Conservation (phyloP, 2,888 invertebrate species). For the Microctonus aethiopoides region DNA sequence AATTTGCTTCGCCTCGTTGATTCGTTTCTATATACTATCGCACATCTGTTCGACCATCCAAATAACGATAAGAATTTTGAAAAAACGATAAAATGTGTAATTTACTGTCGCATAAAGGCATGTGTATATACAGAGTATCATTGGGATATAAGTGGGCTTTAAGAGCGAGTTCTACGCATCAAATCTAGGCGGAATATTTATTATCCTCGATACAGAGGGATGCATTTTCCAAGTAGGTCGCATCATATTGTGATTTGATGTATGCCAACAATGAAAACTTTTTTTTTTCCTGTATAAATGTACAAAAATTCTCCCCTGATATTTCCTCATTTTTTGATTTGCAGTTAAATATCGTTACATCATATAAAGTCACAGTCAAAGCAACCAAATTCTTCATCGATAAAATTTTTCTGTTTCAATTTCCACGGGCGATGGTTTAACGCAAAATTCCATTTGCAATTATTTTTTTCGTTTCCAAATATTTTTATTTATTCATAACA, state of each 20-base stretch:
- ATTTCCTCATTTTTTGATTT: no score
- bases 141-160: no score
- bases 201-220: no score
- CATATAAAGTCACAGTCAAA: no score
- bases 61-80: slow-evolving; percentile 1
- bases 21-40: slow-evolving; percentile 29
- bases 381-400: background rate
- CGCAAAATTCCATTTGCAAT: background rate
- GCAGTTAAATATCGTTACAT: no score
- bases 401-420: background rate
- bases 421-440: background rate
- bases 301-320: no score
- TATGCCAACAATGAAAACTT: no score
- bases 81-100: background rate
- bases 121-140: background rate
- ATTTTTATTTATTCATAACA: slow-evolving; percentile 50
- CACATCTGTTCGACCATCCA: slow-evolving; percentile 24
- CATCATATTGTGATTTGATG: no score
- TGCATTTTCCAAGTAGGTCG: no score
- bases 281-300: no score
- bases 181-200: no score
- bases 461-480: slow-evolving; percentile 23
- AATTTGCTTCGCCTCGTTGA: slow-evolving; percentile 2
- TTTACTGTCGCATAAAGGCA: background rate
- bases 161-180: no score